Evolutionary conservation across 1,140 invertebrate species (phyloP).

Genomic region (Frieseomelitta varia): DNA sequence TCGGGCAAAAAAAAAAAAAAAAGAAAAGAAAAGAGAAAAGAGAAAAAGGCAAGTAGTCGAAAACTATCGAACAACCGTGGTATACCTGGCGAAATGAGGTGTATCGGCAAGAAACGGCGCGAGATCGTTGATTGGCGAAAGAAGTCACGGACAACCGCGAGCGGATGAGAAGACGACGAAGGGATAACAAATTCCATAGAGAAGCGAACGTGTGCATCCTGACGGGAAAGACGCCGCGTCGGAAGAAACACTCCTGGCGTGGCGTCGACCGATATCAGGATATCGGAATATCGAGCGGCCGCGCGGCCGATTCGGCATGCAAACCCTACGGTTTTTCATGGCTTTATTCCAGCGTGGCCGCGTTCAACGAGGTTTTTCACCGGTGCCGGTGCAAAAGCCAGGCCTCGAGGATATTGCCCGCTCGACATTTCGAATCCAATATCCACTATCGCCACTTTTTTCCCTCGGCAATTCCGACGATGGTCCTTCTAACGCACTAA

Average conservation of each 20-base stretch:
- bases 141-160: neutral
- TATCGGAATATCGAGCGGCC: constrained; percentile 68
- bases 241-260: constrained; percentile 61
- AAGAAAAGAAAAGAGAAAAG: too few species aligned
- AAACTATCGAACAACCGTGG: neutral
- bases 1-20: too few species aligned
- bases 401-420: constrained; percentile 62
- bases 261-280: constrained; percentile 62
- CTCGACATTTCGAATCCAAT: constrained; percentile 64
- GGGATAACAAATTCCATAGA: constrained; percentile 64
- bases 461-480: neutral
- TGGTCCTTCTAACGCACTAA: constrained; percentile 30
- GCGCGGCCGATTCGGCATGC: constrained; percentile 48
- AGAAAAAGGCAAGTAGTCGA: neutral
- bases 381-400: constrained; percentile 41
- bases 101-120: neutral
- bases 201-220: constrained; percentile 29
- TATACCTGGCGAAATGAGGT: neutral
- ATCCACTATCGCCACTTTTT: constrained; percentile 51
- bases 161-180: constrained; percentile 27
- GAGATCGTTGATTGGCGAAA: neutral
- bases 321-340: constrained; percentile 59
- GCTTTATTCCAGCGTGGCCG: constrained; percentile 57
- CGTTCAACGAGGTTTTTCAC: constrained; percentile 33
- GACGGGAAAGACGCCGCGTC: constrained; percentile 44